Conservation (phyloP, 2,888 invertebrate genomes). For the Argyra leucocephala region DNA sequence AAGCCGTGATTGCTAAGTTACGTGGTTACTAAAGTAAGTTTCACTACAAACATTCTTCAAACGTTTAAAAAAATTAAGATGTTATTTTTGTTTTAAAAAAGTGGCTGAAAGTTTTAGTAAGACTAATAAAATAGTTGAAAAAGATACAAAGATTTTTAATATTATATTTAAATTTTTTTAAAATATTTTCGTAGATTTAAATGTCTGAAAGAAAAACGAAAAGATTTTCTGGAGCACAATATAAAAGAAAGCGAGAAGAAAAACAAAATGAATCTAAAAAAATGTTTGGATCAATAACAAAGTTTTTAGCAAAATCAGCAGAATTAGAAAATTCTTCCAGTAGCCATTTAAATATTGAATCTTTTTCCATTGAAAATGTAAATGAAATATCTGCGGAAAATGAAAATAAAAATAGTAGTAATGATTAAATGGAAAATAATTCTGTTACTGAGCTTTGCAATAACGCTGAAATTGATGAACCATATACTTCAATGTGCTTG, state of each 20-base stretch:
- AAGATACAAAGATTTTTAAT: slow-evolving; percentile 9
- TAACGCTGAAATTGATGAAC: slow-evolving; percentile 9
- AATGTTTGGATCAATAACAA: slow-evolving; percentile 7
- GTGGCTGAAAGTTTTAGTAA: too few relatives aligned
- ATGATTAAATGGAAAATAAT: slow-evolving; percentile 6
- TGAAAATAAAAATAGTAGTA: slow-evolving; percentile 2
- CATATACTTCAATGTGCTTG: background rate
- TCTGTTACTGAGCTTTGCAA: background rate
- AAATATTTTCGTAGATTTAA: too few relatives aligned
- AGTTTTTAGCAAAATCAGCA: slow-evolving; percentile 7
- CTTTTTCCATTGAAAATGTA: slow-evolving; percentile 9
- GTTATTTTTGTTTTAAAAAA: too few relatives aligned
- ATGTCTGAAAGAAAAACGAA: slow-evolving; percentile 9
- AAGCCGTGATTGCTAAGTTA: too few relatives aligned
- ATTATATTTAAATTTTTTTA: background rate
- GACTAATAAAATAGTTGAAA: slow-evolving; percentile 8
- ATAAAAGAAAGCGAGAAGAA: slow-evolving; percentile 9
- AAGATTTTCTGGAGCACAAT: slow-evolving; percentile 7
- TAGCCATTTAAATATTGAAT: slow-evolving; percentile 8
- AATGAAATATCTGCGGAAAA: slow-evolving; percentile 2
- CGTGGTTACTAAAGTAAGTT: too few relatives aligned
- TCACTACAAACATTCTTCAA: too few relatives aligned
- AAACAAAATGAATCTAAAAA: slow-evolving; percentile 2
- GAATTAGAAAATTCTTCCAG: slow-evolving; percentile 7
- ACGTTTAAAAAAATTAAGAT: too few relatives aligned